Conservation (phyloP, 2,113 vertebrate genomes). For the Meriones unguiculatus region DNA sequence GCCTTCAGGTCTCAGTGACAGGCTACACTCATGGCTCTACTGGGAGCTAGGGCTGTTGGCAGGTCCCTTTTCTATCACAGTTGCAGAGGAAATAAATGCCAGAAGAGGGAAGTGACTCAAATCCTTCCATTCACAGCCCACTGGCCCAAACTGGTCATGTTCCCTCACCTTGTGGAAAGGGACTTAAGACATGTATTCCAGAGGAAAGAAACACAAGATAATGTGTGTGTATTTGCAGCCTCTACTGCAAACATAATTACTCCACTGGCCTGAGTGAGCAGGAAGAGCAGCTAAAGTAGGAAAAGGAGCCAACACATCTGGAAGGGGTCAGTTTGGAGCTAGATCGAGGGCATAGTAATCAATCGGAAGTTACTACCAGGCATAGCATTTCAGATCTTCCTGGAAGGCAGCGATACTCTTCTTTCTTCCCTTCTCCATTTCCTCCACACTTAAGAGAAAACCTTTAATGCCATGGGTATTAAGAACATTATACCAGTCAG, state of each 20-base stretch:
- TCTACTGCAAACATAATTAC: conserved; percentile 6
- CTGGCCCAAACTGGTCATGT: not conserved
- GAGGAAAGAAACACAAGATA: conserved; percentile 10
- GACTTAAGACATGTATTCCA: not conserved
- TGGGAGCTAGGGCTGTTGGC: not conserved
- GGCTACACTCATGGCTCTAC: not conserved
- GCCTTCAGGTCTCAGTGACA: not conserved
- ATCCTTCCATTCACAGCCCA: not conserved
- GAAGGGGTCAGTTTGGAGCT: not conserved
- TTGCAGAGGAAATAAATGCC: not conserved
- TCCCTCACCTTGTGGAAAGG: not conserved
- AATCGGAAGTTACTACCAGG: not conserved
- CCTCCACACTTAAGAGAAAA: not conserved
- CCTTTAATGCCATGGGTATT: not conserved
- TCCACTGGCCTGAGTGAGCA: conserved; percentile 9
- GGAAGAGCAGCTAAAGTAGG: conserved; percentile 31
- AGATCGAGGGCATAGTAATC: not conserved
- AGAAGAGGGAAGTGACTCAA: not conserved
- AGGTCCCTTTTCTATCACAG: not conserved
- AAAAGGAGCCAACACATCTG: not conserved
- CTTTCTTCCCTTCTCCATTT: not conserved
- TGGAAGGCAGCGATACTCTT: not conserved
- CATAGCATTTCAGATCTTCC: not conserved
- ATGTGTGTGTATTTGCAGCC: not conserved
- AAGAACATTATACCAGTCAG: not conserved